A percentile compares a stretch with the other conserved stretches of the same genome.
Conservation (phyloP, 1,140 invertebrate genomes). For the Homalodisca vitripennis region DNA sequence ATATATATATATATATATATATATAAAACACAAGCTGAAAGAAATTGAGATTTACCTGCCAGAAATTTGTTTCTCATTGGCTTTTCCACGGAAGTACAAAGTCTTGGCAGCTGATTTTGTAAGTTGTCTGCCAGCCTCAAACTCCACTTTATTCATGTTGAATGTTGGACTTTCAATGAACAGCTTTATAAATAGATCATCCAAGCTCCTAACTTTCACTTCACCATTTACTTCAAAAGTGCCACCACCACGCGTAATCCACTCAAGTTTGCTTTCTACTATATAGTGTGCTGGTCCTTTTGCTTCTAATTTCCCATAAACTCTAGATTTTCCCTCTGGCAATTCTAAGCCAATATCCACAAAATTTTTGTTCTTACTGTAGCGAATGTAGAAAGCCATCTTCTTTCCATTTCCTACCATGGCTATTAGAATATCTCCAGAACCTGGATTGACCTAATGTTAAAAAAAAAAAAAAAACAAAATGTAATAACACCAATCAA, state of each 20-base stretch:
- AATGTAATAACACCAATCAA: too few species aligned
- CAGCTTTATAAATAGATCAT: slow-evolving; percentile 61
- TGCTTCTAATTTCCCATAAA: slow-evolving; percentile 34
- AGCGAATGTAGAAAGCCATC: slow-evolving; percentile 47
- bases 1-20: too few species aligned
- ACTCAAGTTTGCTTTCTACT: slow-evolving; percentile 33
- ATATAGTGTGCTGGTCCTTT: slow-evolving; percentile 31
- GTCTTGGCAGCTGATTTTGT: slow-evolving; percentile 54
- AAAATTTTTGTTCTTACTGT: slow-evolving; percentile 49
- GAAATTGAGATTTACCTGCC: slow-evolving; percentile 59
- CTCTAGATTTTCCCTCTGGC: slow-evolving; percentile 38
- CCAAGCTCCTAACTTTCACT: slow-evolving; percentile 57
- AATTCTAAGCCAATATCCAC: slow-evolving; percentile 36
- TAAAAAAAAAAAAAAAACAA: too few species aligned
- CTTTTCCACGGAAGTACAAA: slow-evolving; percentile 60
- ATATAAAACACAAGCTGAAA: not conserved
- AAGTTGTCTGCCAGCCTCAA: slow-evolving; percentile 62
- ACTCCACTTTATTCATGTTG: slow-evolving; percentile 61
- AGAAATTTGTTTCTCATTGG: slow-evolving; percentile 62
- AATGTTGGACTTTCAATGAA: slow-evolving; percentile 65
- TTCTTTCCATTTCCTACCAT: slow-evolving; percentile 52
- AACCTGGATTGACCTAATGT: too few species aligned
- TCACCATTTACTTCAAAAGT: slow-evolving; percentile 50
- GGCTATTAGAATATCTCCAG: too few species aligned
- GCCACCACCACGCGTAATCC: slow-evolving; percentile 39